A percentile compares a stretch with the other conserved stretches of the same genome.
These are phyloP conservation scores for Pangasius macronema DNA, from an alignment of 2,797 vertebrate genomes.

Conservation along the genomic window DNA sequence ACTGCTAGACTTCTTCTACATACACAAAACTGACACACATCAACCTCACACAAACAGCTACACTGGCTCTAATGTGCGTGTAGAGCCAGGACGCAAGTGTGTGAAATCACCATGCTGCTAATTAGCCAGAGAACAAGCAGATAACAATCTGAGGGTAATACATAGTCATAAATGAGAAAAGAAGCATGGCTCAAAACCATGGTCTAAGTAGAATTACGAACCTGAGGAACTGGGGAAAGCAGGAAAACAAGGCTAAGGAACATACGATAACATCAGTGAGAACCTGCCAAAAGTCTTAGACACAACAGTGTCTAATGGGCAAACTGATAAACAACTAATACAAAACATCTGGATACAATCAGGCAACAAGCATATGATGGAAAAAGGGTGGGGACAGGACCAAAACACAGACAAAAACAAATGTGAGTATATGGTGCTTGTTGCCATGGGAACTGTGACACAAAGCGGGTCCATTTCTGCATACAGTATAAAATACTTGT, in stretches of 20 bases:
- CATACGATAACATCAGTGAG: not conserved
- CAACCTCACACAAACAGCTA: not conserved
- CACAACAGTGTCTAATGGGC: not conserved
- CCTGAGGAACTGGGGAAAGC: not conserved
- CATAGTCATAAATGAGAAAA: not conserved
- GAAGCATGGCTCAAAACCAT: not conserved
- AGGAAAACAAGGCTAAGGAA: not conserved
- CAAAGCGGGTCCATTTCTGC: not conserved
- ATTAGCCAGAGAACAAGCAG: not conserved
- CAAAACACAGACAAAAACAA: not conserved
- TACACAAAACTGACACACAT: not conserved
- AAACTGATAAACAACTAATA: constrained; percentile 9
- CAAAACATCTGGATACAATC: constrained; percentile 2
- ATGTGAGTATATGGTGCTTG: not conserved
- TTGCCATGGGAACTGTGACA: not conserved
- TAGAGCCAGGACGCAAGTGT: not conserved
- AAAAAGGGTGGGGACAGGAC: not conserved
- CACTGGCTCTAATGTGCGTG: not conserved
- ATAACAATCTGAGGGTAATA: not conserved
- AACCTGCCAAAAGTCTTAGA: not conserved
- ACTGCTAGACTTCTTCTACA: not conserved
- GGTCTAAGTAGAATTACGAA: not conserved
- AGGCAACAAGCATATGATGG: not conserved
- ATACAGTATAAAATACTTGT: not conserved
- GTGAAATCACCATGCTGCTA: not conserved